Conservation (phyloP, 2,113 vertebrate genomes). For the Bostrychus sinensis region DNA sequence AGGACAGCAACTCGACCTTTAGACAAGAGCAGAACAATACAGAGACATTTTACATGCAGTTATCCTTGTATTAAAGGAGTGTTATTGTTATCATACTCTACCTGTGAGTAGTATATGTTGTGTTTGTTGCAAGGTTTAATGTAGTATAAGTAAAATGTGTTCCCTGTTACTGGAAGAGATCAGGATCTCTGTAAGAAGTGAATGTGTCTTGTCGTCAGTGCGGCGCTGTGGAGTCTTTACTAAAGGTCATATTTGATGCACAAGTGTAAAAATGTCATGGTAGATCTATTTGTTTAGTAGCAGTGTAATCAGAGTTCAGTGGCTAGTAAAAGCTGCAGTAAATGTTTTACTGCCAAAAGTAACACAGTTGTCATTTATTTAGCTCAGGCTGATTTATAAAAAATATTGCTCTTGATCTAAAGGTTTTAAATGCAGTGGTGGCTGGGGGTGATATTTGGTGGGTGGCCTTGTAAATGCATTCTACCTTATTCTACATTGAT, state of each 20-base stretch:
- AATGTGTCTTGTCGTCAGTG: slow-evolving; percentile 12
- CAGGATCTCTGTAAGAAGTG: neutral
- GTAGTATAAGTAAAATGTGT: neutral
- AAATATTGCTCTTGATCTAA: no score
- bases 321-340: slow-evolving; percentile 50
- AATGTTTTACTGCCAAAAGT: slow-evolving; percentile 50
- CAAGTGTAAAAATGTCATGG: slow-evolving; percentile 50
- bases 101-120: neutral
- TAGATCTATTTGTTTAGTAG: slow-evolving; percentile 58
- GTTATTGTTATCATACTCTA: neutral
- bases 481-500: no score
- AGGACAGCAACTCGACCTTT: neutral
- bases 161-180: neutral
- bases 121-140: neutral
- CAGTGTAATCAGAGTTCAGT: slow-evolving; percentile 55
- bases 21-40: neutral
- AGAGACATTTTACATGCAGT: no score
- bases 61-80: no score
- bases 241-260: slow-evolving; percentile 63
- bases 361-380: slow-evolving; percentile 31
- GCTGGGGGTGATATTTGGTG: neutral
- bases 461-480: no score
- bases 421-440: neutral
- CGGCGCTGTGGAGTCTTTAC: slow-evolving; percentile 43
- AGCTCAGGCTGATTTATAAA: slow-evolving; percentile 19